Percentiles rank a stretch among this genome's conserved stretches.
These are phyloP conservation scores for Archocentrus centrarchus DNA, from an alignment of 2,113 vertebrate genomes.

Conservation along the genomic window DNA sequence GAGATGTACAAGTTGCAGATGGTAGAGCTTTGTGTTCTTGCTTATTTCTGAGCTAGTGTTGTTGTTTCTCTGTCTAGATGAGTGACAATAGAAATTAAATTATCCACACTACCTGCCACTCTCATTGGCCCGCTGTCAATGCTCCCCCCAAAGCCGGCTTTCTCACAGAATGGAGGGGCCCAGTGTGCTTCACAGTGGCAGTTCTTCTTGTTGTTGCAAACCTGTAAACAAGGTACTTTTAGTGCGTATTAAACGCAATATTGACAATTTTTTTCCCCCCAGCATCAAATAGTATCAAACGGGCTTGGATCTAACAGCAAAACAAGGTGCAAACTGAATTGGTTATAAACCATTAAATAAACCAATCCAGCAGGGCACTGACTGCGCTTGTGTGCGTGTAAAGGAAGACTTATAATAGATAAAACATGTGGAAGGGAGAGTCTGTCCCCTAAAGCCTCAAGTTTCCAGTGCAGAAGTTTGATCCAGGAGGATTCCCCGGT, in stretches of 20 bases:
- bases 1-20: slow-evolving; percentile 7
- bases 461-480: slow-evolving; percentile 44
- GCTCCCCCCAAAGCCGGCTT: slow-evolving; percentile 92
- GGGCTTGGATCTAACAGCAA: background rate
- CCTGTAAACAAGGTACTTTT: slow-evolving; percentile 77
- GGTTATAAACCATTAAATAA: slow-evolving; percentile 12
- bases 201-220: slow-evolving; percentile 97
- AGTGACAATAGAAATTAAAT: slow-evolving; percentile 15
- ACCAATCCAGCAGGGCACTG: background rate
- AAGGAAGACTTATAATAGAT: slow-evolving; percentile 38
- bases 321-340: slow-evolving; percentile 1
- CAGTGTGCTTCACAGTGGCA: slow-evolving; percentile 96
- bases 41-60: slow-evolving; percentile 12
- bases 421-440: slow-evolving; percentile 57
- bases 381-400: background rate
- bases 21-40: slow-evolving; percentile 4
- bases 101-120: slow-evolving; percentile 83
- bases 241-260: background rate
- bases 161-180: slow-evolving; percentile 92
- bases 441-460: slow-evolving; percentile 37
- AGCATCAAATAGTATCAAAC: background rate
- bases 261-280: background rate
- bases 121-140: slow-evolving; percentile 93
- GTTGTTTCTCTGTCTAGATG: slow-evolving; percentile 25
- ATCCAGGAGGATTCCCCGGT: slow-evolving; percentile 65